Conservation (phyloP, 2,888 invertebrate species). For the Malthinus seriepunctatus region DNA sequence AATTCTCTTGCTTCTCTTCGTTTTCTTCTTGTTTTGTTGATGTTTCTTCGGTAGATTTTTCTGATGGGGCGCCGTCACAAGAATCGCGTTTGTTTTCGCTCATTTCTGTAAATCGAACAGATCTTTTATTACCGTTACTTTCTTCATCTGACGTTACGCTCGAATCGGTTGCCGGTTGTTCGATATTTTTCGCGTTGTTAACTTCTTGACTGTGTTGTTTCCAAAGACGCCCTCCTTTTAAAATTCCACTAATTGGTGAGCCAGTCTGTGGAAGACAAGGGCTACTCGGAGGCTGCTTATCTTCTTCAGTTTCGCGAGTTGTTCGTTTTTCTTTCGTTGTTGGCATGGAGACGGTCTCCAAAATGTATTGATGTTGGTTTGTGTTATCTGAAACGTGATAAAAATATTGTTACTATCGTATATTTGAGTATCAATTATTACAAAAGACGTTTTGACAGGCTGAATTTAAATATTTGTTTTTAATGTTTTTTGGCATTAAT, state of each 20-base stretch:
- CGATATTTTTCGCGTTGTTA: slow-evolving; percentile 27
- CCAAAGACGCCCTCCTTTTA: slow-evolving; percentile 80
- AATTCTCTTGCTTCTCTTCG: slow-evolving; percentile 28
- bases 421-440: too few species aligned
- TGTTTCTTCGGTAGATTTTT: slow-evolving; percentile 44
- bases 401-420: not conserved
- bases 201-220: slow-evolving; percentile 53
- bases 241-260: slow-evolving; percentile 71
- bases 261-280: slow-evolving; percentile 35
- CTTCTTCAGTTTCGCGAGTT: slow-evolving; percentile 58
- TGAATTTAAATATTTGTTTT: too few species aligned
- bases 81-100: slow-evolving; percentile 47
- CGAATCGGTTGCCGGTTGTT: slow-evolving; percentile 37
- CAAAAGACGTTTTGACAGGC: too few species aligned
- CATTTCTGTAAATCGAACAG: slow-evolving; percentile 68
- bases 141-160: slow-evolving; percentile 58
- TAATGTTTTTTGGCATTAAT: too few species aligned
- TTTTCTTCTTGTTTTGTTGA: slow-evolving; percentile 43
- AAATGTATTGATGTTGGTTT: slow-evolving; percentile 57
- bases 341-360: slow-evolving; percentile 71
- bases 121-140: slow-evolving; percentile 60
- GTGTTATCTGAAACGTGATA: slow-evolving; percentile 36
- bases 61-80: slow-evolving; percentile 53
- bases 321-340: slow-evolving; percentile 68
- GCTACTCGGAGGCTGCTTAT: slow-evolving; percentile 34